Evolutionary conservation across 2,113 vertebrate genomes (phyloP).

Genomic region (Indicator maculatus): DNA sequence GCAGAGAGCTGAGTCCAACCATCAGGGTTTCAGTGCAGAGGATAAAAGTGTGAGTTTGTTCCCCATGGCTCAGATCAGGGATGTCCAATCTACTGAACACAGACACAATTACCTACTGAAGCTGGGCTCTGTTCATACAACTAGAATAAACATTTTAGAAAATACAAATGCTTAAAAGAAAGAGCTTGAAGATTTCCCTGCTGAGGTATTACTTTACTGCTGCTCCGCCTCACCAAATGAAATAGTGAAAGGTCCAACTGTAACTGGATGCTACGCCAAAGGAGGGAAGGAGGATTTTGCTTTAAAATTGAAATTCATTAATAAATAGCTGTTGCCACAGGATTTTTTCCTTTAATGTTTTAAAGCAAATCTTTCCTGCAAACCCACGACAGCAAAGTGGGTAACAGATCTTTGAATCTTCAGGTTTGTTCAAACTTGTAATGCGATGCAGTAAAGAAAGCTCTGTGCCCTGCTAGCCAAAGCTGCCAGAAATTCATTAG

Average conservation of each 20-base stretch:
- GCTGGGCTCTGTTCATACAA: not conserved
- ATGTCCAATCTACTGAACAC: not conserved
- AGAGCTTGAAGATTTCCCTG: constrained; percentile 5
- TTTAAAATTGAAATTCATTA: not conserved
- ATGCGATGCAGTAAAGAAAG: not conserved
- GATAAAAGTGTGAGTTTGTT: not conserved
- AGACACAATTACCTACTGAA: not conserved
- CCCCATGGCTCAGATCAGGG: not conserved
- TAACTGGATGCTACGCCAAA: not conserved
- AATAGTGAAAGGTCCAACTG: not conserved
- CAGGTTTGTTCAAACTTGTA: not conserved
- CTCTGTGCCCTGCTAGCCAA: not conserved
- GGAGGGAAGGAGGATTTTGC: not conserved
- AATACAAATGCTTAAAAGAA: not conserved
- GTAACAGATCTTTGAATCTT: not conserved
- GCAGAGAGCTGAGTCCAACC: not conserved
- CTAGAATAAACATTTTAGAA: constrained; percentile 9
- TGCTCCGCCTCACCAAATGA: not conserved
- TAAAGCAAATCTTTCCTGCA: not conserved
- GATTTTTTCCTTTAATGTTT: not conserved
- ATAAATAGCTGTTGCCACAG: too few species aligned
- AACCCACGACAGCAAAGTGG: not conserved
- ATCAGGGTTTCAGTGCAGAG: not conserved
- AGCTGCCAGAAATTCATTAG: not conserved
- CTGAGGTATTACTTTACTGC: not conserved